Evolutionary conservation across 2,113 vertebrate species (phyloP).

Genomic region (Eurypyga helias): DNA sequence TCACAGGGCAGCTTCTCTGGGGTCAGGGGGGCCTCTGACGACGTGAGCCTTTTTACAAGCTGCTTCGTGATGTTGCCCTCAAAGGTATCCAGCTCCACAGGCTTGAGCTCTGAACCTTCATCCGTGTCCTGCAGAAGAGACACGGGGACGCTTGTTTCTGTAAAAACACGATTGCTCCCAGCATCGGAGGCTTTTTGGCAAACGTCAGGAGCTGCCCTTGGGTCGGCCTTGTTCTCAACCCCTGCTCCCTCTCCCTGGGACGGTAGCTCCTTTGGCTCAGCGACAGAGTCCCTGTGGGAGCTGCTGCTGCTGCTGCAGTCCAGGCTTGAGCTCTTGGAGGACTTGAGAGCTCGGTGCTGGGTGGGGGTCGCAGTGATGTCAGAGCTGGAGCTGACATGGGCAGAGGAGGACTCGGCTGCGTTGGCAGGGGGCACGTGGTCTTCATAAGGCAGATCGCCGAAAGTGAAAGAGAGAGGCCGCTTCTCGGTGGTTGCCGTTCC

Average conservation of each 20-base stretch:
- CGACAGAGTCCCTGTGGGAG: slow-evolving; percentile 23
- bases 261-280: slow-evolving; percentile 6
- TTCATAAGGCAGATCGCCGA: slow-evolving; percentile 82
- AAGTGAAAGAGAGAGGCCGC: slow-evolving; percentile 89
- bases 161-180: slow-evolving; percentile 74
- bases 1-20: slow-evolving; percentile 64
- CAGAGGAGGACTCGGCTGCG: slow-evolving; percentile 26
- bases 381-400: slow-evolving; percentile 78
- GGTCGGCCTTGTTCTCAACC: neutral
- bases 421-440: slow-evolving; percentile 53
- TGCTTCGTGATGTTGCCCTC: slow-evolving; percentile 95
- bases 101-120: slow-evolving; percentile 89
- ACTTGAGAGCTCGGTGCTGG: slow-evolving; percentile 60
- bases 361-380: slow-evolving; percentile 86
- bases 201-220: neutral
- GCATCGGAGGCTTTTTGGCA: slow-evolving; percentile 53
- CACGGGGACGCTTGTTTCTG: slow-evolving; percentile 75
- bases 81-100: slow-evolving; percentile 91
- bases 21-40: slow-evolving; percentile 77
- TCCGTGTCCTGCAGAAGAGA: slow-evolving; percentile 80
- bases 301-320: slow-evolving; percentile 35
- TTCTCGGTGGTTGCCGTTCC: slow-evolving; percentile 81
- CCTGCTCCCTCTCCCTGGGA: neutral
- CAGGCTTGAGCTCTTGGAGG: slow-evolving; percentile 21
- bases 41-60: slow-evolving; percentile 92